phyloP scores from a whole-genome alignment of 2,113 vertebrate genomes.

The Ibidorhyncha struthersii region DNA sequence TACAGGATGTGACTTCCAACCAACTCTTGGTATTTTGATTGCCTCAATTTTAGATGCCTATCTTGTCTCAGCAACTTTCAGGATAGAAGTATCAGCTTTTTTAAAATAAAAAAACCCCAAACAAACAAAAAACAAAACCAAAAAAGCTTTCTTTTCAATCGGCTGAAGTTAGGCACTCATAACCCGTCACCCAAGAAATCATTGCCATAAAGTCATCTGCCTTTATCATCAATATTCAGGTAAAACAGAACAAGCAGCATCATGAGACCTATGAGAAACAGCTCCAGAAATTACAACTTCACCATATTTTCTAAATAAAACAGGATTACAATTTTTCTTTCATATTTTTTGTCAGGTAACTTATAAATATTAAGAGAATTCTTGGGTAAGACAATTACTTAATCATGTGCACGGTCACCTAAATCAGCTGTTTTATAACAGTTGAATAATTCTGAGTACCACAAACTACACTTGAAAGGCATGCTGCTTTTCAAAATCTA shows the following conservation, averaged over 20 bases:
- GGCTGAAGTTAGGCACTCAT: not conserved
- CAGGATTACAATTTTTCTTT: not conserved
- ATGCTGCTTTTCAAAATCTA: not conserved
- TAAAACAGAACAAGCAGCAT: too few relatives aligned
- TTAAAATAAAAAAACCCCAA: too few relatives aligned
- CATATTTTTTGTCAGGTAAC: not conserved
- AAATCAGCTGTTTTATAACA: not conserved
- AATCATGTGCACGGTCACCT: not conserved
- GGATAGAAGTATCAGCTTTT: not conserved
- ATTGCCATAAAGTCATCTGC: too few relatives aligned
- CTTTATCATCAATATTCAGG: too few relatives aligned
- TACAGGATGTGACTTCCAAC: not conserved
- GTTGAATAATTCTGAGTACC: not conserved
- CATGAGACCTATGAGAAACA: too few relatives aligned
- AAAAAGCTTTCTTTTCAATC: not conserved
- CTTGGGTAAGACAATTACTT: not conserved
- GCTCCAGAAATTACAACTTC: too few relatives aligned
- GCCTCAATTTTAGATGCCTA: not conserved
- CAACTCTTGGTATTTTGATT: not conserved
- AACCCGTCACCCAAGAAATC: not conserved
- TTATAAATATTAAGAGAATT: not conserved
- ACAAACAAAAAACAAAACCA: not conserved
- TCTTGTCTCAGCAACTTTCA: not conserved
- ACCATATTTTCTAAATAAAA: not conserved
- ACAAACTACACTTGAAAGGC: not conserved